Evolutionary conservation across 2,888 invertebrate genomes (phyloP).

Genomic region (Drosophila histrio): DNA sequence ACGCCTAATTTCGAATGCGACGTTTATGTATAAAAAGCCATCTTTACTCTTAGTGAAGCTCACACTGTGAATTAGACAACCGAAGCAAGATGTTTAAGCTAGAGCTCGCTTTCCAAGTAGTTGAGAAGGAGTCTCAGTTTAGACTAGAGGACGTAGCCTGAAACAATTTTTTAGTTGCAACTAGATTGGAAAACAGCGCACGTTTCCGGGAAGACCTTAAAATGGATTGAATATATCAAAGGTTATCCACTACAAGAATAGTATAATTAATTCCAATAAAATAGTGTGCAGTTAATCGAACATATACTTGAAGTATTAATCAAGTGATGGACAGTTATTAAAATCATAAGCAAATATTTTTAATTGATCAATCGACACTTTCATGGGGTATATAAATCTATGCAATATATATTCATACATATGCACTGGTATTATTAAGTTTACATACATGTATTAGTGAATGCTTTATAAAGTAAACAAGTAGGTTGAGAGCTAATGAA

Average conservation of each 20-base stretch:
- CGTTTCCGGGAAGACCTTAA: too few relatives aligned
- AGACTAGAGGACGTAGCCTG: background rate
- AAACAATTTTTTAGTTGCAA: too few relatives aligned
- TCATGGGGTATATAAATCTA: too few relatives aligned
- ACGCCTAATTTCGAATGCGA: background rate
- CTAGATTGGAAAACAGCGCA: too few relatives aligned
- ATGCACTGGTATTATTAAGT: too few relatives aligned
- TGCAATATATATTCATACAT: too few relatives aligned
- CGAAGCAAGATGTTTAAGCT: constrained; percentile 27
- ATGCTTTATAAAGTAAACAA: too few relatives aligned
- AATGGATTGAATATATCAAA: background rate
- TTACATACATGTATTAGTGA: too few relatives aligned
- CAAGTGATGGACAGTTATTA: background rate
- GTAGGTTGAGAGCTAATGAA: too few relatives aligned
- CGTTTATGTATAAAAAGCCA: constrained; percentile 4
- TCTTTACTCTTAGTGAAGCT: background rate
- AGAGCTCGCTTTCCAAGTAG: background rate
- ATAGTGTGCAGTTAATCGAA: background rate
- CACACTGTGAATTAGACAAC: constrained; percentile 17
- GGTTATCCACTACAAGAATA: background rate
- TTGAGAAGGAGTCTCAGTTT: background rate
- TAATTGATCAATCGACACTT: too few relatives aligned
- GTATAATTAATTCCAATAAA: background rate
- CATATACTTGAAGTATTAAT: background rate
- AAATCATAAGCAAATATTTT: constrained; percentile 4